Base-by-base conservation (phyloP, 1,140 invertebrate species). In the Plutomurus gul region DNA sequence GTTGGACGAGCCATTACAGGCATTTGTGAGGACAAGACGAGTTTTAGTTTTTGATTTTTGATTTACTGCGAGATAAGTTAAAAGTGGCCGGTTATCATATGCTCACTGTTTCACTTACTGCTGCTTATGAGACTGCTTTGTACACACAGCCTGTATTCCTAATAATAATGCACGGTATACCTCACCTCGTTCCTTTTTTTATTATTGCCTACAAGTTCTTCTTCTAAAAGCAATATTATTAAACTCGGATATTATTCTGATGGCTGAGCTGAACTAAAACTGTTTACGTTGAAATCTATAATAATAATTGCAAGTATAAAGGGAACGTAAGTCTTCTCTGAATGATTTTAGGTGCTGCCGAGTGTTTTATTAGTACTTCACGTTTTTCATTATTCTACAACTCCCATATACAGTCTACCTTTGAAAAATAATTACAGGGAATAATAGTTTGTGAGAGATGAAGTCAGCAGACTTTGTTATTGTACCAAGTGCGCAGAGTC, bases 31-130 rank as follows among this genome's bases (percentile, higher is more conserved):
- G n/a, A n/a, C 56, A 65, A 65, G 39, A 65, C 56, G 27, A 65
- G 56, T 65, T 65, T 65, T 65, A 65, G 56, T 65, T 65, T n/a
- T n/a, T 65, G 56, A 65, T 65, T 65, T 65, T 65, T 65, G 56
- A 65, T 65, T 65, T 65, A 65, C 27, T 16, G 36, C 36, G 56
- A 25, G 56, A 65, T 65, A 65, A 65, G n/a, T 65, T 65, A 65
- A 36, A 65, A 65, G 25, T 65, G 56, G 36, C 56, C 56, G 56
- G 56, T 65, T 65, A n/a, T n/a, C n/a, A n/a, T n/a, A n/a, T n/a
- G n/a, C n/a, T 65, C 36, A 27, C 56, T 65, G 30, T 65, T n/a
- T 43, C 56, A 65, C 27, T 33, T 25, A 33, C n/a, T 43, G 39
- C n/a, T 43, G n/a, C n/a, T 43, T 43, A 10, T 13, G 11, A 13